These are phyloP conservation scores for Batillaria attramentaria DNA, from an alignment of 1,140 invertebrate species.

Conservation along the genomic window DNA sequence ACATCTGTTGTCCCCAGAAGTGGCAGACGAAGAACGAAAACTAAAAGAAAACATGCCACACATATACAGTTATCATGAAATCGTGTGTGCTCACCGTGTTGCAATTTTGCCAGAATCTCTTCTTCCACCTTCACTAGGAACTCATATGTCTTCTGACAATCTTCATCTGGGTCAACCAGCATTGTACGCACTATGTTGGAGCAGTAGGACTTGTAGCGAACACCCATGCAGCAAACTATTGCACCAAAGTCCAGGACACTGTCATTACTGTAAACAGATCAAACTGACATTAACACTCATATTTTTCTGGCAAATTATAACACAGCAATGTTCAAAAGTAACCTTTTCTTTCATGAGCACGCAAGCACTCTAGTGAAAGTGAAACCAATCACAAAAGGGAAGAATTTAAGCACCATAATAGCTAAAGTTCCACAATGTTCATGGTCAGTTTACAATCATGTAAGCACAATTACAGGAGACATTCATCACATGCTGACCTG, in stretches of 20 bases:
- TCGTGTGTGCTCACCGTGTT: conserved; percentile 79
- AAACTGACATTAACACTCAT: conserved; percentile 18
- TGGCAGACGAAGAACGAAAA: too few relatives aligned
- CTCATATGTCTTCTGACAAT: conserved; percentile 89
- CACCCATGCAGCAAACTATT: conserved; percentile 95
- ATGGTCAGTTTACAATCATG: too few relatives aligned
- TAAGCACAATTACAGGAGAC: too few relatives aligned
- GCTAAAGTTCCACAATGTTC: too few relatives aligned
- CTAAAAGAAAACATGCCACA: not conserved
- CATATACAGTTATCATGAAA: not conserved
- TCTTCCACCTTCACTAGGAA: conserved; percentile 94
- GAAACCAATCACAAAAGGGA: not conserved
- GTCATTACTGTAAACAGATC: conserved; percentile 86
- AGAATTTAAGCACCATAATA: too few relatives aligned
- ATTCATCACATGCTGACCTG: too few relatives aligned
- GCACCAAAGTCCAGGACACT: conserved; percentile 95
- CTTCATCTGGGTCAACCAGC: conserved; percentile 92
- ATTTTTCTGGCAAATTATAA: too few relatives aligned
- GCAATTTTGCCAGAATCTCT: conserved; percentile 88
- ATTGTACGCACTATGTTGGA: conserved; percentile 99
- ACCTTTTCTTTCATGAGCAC: not conserved
- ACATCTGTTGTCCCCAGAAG: too few relatives aligned
- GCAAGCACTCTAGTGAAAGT: not conserved
- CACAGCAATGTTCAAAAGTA: not conserved
- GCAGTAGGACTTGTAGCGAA: conserved; percentile 97